Conservation (phyloP, 2,888 invertebrate genomes). For the Argyra leucocephala region DNA sequence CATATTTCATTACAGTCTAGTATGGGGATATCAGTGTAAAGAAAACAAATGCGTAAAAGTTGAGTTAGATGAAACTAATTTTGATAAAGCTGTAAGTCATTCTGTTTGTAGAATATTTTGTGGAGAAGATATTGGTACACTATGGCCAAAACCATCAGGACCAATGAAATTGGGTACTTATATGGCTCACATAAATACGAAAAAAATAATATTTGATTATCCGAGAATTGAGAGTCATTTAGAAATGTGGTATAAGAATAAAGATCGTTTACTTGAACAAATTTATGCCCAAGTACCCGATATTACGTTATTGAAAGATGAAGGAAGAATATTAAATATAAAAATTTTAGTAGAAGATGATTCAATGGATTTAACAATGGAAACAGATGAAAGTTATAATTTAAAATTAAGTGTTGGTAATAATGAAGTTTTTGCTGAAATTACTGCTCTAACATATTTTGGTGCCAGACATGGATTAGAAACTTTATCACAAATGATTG, state of each 20-base stretch:
- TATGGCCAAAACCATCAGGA: slow-evolving; percentile 46
- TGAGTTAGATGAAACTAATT: slow-evolving; percentile 35
- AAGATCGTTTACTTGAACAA: slow-evolving; percentile 41
- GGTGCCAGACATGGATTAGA: slow-evolving; percentile 56
- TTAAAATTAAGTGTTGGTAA: slow-evolving; percentile 34
- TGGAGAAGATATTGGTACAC: slow-evolving; percentile 44
- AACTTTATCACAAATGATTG: slow-evolving; percentile 44
- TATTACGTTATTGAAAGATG: slow-evolving; percentile 30
- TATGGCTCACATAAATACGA: slow-evolving; percentile 42
- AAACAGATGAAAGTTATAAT: slow-evolving; percentile 50
- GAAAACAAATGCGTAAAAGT: slow-evolving; percentile 35
- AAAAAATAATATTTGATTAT: slow-evolving; percentile 36
- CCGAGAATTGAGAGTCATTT: slow-evolving; percentile 29
- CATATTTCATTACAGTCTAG: slow-evolving; percentile 10
- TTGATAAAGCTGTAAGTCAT: slow-evolving; percentile 38
- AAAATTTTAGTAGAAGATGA: slow-evolving; percentile 35
- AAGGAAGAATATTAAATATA: slow-evolving; percentile 43
- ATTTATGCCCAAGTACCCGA: slow-evolving; percentile 35
- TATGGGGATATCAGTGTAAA: slow-evolving; percentile 39
- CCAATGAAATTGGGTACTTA: slow-evolving; percentile 39
- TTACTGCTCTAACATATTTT: slow-evolving; percentile 50
- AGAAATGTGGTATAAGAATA: slow-evolving; percentile 33
- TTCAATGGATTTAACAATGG: slow-evolving; percentile 40
- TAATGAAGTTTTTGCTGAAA: slow-evolving; percentile 43
- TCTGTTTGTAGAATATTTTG: slow-evolving; percentile 47